A percentile compares a stretch with the other conserved stretches of the same genome.
These are phyloP conservation scores for Microtus richardsoni DNA, from an alignment of 2,113 vertebrate species.

Conservation along the genomic window DNA sequence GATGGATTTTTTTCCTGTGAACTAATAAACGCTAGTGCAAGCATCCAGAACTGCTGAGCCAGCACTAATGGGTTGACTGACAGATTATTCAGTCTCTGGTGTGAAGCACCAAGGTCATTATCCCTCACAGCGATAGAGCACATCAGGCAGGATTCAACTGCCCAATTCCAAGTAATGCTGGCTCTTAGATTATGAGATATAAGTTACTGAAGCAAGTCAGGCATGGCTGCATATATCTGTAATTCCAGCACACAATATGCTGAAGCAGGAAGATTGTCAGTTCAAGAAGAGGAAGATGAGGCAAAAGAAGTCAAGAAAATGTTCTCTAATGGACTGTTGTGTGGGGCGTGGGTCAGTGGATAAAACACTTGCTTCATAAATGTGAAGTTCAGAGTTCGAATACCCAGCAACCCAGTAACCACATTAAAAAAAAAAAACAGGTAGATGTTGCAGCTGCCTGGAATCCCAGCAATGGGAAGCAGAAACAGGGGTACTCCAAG, in stretches of 20 bases:
- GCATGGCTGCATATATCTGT: neutral
- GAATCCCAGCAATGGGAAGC: neutral
- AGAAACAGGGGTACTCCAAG: neutral
- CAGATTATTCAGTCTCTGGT: neutral
- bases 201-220: neutral
- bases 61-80: neutral
- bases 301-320: neutral
- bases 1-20: neutral
- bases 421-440: too few relatives aligned
- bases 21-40: neutral
- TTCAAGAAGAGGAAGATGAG: neutral
- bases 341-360: neutral
- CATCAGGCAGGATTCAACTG: neutral
- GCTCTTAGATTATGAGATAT: neutral
- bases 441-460: neutral
- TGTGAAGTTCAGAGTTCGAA: neutral
- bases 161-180: neutral
- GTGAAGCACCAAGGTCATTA: neutral
- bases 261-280: neutral
- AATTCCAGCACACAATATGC: neutral
- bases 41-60: neutral
- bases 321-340: neutral
- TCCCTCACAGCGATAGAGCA: neutral
- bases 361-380: neutral
- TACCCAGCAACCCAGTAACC: neutral